Percentiles rank a stretch among this genome's conserved stretches.
Evolutionary conservation across 2,113 vertebrate genomes (phyloP).

Genomic region (Naja naja): DNA sequence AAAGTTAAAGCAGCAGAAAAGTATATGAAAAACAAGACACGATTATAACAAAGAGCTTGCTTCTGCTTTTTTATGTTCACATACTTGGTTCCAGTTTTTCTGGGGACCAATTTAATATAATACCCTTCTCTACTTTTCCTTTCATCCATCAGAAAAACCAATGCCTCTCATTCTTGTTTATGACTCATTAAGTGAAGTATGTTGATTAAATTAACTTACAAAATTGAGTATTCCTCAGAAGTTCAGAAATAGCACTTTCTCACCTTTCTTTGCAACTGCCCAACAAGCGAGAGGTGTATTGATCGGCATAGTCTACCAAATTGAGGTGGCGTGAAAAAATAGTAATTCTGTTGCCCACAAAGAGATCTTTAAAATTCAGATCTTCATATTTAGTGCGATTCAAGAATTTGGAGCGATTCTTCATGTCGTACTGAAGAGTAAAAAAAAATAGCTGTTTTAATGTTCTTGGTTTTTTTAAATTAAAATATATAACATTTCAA

Average conservation of each 20-base stretch:
- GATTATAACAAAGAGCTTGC: neutral
- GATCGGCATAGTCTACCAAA: conserved; percentile 88
- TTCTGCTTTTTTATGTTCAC: neutral
- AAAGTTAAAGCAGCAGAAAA: neutral
- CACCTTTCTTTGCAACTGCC: conserved; percentile 92
- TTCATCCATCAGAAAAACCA: neutral
- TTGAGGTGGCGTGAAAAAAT: conserved; percentile 88
- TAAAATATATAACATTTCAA: neutral
- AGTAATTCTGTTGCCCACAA: conserved; percentile 87
- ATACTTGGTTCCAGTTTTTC: neutral
- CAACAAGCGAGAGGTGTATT: conserved; percentile 86
- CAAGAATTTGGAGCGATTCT: conserved; percentile 87
- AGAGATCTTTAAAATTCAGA: conserved; percentile 85
- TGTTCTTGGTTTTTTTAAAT: neutral
- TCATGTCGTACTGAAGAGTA: conserved; percentile 84
- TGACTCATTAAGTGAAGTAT: neutral
- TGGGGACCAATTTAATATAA: neutral
- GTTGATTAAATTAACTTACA: neutral
- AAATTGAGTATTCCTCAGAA: neutral
- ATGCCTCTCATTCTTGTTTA: neutral
- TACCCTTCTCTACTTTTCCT: neutral
- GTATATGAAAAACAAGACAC: neutral
- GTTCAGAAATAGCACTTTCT: neutral
- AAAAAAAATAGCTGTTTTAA: neutral
- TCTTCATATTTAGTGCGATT: conserved; percentile 82